Percentiles rank a stretch among this genome's conserved stretches.
Conservation (phyloP, 2,113 vertebrate species). For the Phocoena sinus region DNA sequence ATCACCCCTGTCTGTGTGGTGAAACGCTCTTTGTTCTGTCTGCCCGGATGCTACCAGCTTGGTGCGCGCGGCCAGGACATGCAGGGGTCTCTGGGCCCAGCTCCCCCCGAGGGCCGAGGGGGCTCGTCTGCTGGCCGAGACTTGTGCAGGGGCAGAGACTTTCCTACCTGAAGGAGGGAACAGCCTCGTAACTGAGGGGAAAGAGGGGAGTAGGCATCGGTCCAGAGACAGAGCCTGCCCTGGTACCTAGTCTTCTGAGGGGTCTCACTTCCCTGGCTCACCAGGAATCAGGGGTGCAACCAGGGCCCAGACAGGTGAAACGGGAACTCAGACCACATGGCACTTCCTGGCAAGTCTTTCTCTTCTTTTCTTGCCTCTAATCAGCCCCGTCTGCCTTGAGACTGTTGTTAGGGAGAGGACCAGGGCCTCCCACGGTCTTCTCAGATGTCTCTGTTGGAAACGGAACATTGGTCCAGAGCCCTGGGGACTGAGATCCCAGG, state of each 20-base stretch:
- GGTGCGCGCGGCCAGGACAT: neutral
- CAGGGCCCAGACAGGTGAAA: neutral
- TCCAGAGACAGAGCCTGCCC: neutral
- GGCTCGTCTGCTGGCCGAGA: neutral
- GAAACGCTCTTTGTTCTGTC: neutral
- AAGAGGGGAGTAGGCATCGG: neutral
- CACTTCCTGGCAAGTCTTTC: neutral
- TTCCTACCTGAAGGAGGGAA: neutral
- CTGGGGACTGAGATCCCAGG: neutral
- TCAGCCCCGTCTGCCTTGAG: neutral
- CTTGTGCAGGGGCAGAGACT: neutral
- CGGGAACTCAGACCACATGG: neutral
- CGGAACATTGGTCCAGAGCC: rapidly evolving
- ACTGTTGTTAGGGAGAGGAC: neutral
- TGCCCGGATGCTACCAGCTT: neutral
- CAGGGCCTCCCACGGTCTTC: neutral
- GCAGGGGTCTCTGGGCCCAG: neutral
- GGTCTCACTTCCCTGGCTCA: neutral
- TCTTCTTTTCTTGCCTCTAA: neutral
- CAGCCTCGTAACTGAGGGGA: neutral
- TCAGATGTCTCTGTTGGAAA: neutral
- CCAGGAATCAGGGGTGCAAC: neutral
- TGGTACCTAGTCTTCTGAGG: neutral
- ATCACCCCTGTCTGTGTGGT: too few species aligned
- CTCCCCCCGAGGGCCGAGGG: neutral